Percentiles rank a stretch among this genome's conserved stretches.
These are phyloP conservation scores for Pomacea maculata DNA, from an alignment of 1,140 invertebrate genomes.

Conservation along the genomic window DNA sequence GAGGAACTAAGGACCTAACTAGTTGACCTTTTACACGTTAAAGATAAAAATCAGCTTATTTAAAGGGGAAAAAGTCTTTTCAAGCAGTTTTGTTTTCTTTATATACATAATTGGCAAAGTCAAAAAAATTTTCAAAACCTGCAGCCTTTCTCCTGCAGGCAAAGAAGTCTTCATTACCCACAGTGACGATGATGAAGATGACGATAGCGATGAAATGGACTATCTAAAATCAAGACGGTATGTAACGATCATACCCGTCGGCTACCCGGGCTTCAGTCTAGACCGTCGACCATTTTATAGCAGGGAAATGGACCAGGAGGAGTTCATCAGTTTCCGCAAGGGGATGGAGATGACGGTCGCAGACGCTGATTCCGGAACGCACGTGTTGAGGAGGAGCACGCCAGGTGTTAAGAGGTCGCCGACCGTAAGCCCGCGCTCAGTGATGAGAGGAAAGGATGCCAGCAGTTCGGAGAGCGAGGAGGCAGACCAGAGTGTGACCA, in stretches of 20 bases:
- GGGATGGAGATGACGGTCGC: background rate
- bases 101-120: too few species aligned
- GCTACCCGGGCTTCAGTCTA: conserved; percentile 25
- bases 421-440: background rate
- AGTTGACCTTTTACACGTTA: too few species aligned
- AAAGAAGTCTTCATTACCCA: background rate
- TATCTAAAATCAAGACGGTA: conserved; percentile 22
- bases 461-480: conserved; percentile 12
- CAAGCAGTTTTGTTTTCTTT: too few species aligned
- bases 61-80: too few species aligned
- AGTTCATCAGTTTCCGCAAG: conserved; percentile 26
- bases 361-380: background rate
- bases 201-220: background rate
- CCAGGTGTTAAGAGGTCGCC: background rate
- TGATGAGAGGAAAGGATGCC: background rate
- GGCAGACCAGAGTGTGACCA: too few species aligned
- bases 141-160: background rate
- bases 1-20: too few species aligned
- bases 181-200: background rate
- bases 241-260: conserved; percentile 40
- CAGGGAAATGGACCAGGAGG: conserved; percentile 24
- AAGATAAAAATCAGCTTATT: too few species aligned
- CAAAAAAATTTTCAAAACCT: too few species aligned
- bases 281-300: conserved; percentile 23
- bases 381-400: background rate